phyloP scores from a whole-genome alignment of 1,140 invertebrate species.

The Papilio polyxenes region DNA sequence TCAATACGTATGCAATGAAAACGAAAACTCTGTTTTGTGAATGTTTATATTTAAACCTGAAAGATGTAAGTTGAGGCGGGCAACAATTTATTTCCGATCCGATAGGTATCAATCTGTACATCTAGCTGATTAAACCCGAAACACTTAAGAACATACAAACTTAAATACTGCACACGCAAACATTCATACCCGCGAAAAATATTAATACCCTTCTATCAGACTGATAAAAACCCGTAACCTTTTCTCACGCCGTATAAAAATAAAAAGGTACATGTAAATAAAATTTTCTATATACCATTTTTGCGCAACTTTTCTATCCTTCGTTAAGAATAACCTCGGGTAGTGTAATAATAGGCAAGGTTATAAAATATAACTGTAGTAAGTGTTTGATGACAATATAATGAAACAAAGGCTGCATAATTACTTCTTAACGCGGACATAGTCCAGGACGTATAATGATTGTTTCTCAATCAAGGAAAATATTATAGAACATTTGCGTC shows the following conservation, averaged over 20 bases:
- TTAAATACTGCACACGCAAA: background rate
- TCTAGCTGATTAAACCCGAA: background rate
- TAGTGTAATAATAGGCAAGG: background rate
- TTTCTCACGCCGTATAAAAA: background rate
- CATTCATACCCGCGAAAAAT: too few relatives aligned
- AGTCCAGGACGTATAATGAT: conserved; percentile 34
- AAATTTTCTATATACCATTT: background rate
- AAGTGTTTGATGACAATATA: conserved; percentile 4
- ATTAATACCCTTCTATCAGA: background rate
- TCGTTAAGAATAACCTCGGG: background rate
- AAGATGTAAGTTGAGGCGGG: background rate
- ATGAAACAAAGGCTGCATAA: conserved; percentile 36
- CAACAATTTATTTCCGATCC: background rate
- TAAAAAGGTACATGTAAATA: background rate
- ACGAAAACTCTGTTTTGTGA: background rate
- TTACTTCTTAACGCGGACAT: conserved; percentile 30
- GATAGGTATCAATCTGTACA: background rate
- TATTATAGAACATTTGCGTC: conserved; percentile 15
- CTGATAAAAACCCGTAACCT: background rate
- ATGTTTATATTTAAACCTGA: background rate
- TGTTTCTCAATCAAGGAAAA: conserved; percentile 36
- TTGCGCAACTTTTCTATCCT: background rate
- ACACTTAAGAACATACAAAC: background rate
- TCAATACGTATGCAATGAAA: background rate
- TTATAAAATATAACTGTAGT: background rate